Base-by-base conservation (phyloP, 2,113 vertebrate species). In the Lucifuga dentata region DNA sequence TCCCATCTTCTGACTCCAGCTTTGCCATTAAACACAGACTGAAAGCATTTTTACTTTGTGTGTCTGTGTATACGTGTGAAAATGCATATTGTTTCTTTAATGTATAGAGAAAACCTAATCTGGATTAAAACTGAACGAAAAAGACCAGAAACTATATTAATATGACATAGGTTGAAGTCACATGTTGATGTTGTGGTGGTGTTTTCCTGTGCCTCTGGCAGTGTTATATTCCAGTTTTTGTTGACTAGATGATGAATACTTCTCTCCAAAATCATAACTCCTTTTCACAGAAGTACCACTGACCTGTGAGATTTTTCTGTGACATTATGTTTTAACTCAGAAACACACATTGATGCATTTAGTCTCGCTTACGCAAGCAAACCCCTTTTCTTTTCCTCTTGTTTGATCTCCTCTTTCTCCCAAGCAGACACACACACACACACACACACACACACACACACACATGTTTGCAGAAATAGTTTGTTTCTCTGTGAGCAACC, bases 1-100 rank as follows among this genome's bases (percentile, higher is more conserved):
- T 73, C 74, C 61, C 68, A 45, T 88, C 83, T 73, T 84, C 78
- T 78, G 81, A 85, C 83, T 89, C 67, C 49, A 76, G 72, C 73
- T 62, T 48, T 50, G 83, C 80, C 69, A 70, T 89, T 85, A 78
- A 88, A 86, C 78, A 72, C 75, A 73, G 72, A 62, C 68, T 56
- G 49, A 78, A 79, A 68, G 41, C 39, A 55, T 73, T 65, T 71
- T 46, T 55, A 13, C 16, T 72, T 5, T 52, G 45, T 56, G 23
- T 36, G 35, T 15, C 12, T 24, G 5, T 29, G 11, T 46, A 12
- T 29, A 5, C 36, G 9, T 43, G 10, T 20, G 11, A 13, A 10
- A 3, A n/a, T 40, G 19, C 45, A 17, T 40, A 15, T 57, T 51
- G 59, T 29, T 21, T 59, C 29, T 16, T n/a, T 6, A 17, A 39